phyloP scores from a whole-genome alignment of 2,797 vertebrate species.

The Cuculus canorus region DNA sequence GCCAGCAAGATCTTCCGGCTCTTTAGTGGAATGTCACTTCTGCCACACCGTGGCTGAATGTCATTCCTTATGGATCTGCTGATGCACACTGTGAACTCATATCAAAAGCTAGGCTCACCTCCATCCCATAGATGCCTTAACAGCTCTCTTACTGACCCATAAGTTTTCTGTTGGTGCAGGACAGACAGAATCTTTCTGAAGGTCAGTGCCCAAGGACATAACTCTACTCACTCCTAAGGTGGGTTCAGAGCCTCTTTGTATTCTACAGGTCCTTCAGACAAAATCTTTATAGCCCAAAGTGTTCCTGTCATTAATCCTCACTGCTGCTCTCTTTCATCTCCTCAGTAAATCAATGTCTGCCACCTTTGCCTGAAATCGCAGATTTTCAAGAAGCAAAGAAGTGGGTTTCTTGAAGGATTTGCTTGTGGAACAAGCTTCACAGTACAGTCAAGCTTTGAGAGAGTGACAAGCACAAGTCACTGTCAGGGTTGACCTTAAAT shows the following conservation, averaged over 20 bases:
- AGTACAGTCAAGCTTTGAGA: not conserved
- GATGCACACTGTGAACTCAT: not conserved
- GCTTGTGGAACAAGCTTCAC: not conserved
- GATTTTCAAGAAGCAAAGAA: not conserved
- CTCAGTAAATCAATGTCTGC: not conserved
- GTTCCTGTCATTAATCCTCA: not conserved
- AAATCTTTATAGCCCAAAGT: not conserved
- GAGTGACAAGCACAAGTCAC: not conserved
- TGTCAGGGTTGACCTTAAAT: not conserved
- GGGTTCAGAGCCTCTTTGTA: not conserved
- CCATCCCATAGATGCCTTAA: not conserved
- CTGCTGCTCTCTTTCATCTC: not conserved
- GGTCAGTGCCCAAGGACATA: not conserved
- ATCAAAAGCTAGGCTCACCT: not conserved
- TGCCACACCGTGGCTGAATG: fast-evolving
- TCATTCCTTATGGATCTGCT: not conserved
- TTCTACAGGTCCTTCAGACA: not conserved
- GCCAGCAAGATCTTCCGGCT: not conserved
- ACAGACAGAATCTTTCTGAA: not conserved
- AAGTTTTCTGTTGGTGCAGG: not conserved
- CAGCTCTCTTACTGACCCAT: not conserved
- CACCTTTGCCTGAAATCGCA: not conserved
- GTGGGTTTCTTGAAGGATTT: not conserved
- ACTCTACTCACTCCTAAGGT: not conserved
- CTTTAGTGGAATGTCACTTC: not conserved